Percentiles rank a stretch among this genome's conserved stretches.
Evolutionary conservation across 2,888 invertebrate species (phyloP).

Genomic region (Vannuccia rotundouncinata): DNA sequence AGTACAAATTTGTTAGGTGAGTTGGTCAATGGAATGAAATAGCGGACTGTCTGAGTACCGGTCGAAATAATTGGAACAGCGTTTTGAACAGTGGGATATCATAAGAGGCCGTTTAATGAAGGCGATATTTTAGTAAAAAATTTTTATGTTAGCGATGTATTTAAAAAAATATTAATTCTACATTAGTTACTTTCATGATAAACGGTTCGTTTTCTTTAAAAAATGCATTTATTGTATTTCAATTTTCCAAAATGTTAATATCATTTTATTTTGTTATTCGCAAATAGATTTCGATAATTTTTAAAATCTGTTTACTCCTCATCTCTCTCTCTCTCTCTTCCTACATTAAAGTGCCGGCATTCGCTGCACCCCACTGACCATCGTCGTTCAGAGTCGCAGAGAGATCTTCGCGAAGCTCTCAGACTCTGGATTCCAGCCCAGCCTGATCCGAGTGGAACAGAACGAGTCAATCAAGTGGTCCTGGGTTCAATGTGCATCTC

Average conservation of each 20-base stretch:
- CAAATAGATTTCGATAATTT: conserved; percentile 30
- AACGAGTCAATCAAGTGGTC: conserved; percentile 52
- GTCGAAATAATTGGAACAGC: too few species aligned
- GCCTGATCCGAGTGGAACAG: conserved; percentile 52
- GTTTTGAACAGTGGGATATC: too few species aligned
- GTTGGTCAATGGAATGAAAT: conserved; percentile 38
- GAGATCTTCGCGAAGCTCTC: conserved; percentile 48
- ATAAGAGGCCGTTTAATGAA: too few species aligned
- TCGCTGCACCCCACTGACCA: conserved; percentile 49
- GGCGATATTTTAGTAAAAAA: too few species aligned
- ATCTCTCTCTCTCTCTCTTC: background rate
- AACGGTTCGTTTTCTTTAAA: too few species aligned
- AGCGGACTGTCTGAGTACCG: too few species aligned
- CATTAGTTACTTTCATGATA: too few species aligned
- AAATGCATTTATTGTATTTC: too few species aligned
- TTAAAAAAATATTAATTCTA: too few species aligned
- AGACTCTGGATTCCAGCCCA: conserved; percentile 53
- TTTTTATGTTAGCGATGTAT: too few species aligned
- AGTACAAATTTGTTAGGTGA: conserved; percentile 56
- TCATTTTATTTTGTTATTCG: conserved; percentile 12
- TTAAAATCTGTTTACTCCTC: background rate
- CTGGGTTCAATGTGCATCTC: conserved; percentile 50
- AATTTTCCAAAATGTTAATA: too few species aligned
- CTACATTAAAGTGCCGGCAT: conserved; percentile 47
- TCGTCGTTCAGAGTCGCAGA: conserved; percentile 48